Evolutionary conservation across 2,113 vertebrate species (phyloP).

Genomic region (Halichoeres trimaculatus): DNA sequence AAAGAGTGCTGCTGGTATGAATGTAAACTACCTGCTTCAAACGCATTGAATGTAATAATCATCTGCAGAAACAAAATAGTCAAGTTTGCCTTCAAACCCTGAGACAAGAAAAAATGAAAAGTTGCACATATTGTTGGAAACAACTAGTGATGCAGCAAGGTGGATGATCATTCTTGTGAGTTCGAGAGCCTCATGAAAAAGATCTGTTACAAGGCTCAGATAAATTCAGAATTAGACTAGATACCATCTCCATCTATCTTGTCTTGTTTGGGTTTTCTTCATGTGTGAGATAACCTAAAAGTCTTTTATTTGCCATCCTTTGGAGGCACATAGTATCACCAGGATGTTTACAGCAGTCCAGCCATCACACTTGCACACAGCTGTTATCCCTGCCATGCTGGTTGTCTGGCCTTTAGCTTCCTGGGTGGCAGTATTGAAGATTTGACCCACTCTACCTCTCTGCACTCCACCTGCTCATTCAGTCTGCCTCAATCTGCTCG

Average conservation of each 20-base stretch:
- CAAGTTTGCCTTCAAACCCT: too few species aligned
- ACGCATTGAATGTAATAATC: too few species aligned
- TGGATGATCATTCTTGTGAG: too few species aligned
- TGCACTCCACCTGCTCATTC: slow-evolving; percentile 54
- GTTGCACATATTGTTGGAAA: too few species aligned
- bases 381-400: slow-evolving; percentile 67
- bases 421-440: slow-evolving; percentile 66
- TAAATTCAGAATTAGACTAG: too few species aligned
- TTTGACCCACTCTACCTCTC: slow-evolving; percentile 67
- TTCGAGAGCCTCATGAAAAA: too few species aligned
- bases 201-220: too few species aligned
- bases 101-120: too few species aligned
- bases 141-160: too few species aligned
- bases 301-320: slow-evolving; percentile 28
- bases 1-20: too few species aligned
- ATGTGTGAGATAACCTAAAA: slow-evolving; percentile 8
- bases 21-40: too few species aligned
- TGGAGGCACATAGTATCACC: slow-evolving; percentile 27
- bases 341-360: slow-evolving; percentile 36
- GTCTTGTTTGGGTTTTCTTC: neutral
- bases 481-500: slow-evolving; percentile 48
- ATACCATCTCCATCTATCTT: neutral
- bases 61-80: too few species aligned
- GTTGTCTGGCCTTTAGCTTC: slow-evolving; percentile 75
- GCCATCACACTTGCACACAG: slow-evolving; percentile 58